phyloP scores from a whole-genome alignment of 2,113 vertebrate species.

The Ahaetulla prasina region DNA sequence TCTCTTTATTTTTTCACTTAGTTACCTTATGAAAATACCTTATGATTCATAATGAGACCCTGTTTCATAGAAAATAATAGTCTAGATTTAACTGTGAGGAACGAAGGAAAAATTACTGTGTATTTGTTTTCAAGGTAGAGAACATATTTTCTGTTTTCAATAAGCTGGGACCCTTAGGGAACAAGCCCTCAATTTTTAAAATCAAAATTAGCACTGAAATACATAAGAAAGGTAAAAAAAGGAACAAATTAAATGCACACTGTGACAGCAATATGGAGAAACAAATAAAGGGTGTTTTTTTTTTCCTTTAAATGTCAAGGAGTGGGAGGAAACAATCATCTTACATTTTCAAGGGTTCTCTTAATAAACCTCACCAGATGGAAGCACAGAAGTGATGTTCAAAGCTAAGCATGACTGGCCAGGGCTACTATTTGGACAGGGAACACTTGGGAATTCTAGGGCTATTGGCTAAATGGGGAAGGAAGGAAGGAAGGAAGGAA shows the following conservation, averaged over 20 bases:
- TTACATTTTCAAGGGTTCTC: not conserved
- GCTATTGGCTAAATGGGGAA: not conserved
- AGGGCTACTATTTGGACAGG: not conserved
- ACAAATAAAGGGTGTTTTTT: not conserved
- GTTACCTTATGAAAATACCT: not conserved
- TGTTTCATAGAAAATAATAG: not conserved
- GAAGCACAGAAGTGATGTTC: not conserved
- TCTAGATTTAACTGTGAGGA: not conserved
- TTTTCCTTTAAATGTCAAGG: not conserved
- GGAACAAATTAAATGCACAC: not conserved
- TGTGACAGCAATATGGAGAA: not conserved
- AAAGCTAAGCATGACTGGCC: not conserved
- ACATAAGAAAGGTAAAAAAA: not conserved
- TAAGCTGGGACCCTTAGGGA: not conserved
- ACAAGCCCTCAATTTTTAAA: not conserved
- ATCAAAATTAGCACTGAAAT: not conserved
- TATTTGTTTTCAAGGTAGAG: not conserved
- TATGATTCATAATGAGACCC: not conserved
- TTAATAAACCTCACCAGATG: not conserved
- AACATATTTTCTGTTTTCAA: not conserved
- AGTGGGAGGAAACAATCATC: not conserved
- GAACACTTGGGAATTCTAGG: not conserved
- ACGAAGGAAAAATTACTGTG: not conserved
- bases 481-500: not conserved
- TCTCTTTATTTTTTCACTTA: not conserved